These are phyloP conservation scores for Redunca redunca DNA, from an alignment of 2,113 vertebrate species.

Conservation along the genomic window DNA sequence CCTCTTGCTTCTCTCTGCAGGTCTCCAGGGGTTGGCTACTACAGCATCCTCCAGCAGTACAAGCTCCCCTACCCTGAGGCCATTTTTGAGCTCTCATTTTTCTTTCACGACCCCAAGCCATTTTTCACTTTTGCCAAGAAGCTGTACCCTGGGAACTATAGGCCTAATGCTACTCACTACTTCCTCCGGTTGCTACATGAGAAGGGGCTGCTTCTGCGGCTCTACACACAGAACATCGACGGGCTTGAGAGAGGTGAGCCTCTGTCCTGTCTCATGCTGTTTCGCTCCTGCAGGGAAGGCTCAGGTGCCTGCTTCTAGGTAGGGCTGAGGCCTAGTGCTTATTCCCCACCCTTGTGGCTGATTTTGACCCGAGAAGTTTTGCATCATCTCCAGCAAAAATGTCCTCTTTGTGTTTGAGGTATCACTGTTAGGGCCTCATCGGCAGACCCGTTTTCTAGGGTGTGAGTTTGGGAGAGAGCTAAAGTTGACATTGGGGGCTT, in stretches of 20 bases:
- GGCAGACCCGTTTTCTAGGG: background rate
- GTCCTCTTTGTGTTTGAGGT: background rate
- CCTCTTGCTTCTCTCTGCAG: constrained; percentile 72
- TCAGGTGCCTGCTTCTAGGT: background rate
- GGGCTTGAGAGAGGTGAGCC: constrained; percentile 91
- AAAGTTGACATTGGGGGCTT: background rate
- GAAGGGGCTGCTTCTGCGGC: constrained; percentile 89
- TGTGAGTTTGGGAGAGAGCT: background rate
- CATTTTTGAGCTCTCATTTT: constrained; percentile 93
- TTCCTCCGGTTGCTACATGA: constrained; percentile 91
- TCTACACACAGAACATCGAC: constrained; percentile 98
- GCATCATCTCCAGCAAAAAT: background rate
- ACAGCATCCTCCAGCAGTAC: constrained; percentile 91
- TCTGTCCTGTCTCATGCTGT: rapidly evolving
- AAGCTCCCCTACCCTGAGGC: constrained; percentile 94
- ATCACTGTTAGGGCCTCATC: background rate
- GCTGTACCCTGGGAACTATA: constrained; percentile 90
- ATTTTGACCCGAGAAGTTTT: background rate
- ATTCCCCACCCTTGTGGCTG: background rate
- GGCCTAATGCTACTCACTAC: constrained; percentile 89
- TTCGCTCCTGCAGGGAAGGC: background rate
- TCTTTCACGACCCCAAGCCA: constrained; percentile 89
- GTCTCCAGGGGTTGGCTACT: constrained; percentile 91
- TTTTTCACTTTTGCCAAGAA: constrained; percentile 93
- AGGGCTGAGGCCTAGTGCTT: background rate